Evolutionary conservation across 2,113 vertebrate species (phyloP), one percentile per base, ranked within the genome.

Genomic region (Rhagologus leucostigma): DNA sequence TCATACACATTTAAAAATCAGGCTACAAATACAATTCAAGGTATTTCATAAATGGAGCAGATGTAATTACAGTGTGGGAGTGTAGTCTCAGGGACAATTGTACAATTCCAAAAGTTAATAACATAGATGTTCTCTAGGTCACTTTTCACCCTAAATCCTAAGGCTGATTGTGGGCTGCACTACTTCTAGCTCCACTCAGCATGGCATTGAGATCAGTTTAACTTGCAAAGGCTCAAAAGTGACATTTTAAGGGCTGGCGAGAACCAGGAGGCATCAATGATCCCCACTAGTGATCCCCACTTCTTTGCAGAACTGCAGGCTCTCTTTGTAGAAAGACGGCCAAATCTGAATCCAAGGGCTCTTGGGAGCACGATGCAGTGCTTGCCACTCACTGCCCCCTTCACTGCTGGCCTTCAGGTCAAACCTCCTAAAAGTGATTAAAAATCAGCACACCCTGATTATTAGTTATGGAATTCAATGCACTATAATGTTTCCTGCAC

Each of bases 1-100:
- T 74, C 83, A 64, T 73, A 88, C 46, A 64, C 89, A 64, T 79
- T 95, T 93, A 91, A 91, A 97, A 97, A 47, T 90, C 81, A 49
- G 76, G 90, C 95, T 87, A 84, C 87, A 96, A 96, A 94, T 94
- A 94, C 73, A 96, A 91, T 81, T 94, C 63, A 70, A 2, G 23
- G 49, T 73, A 90, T 94, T 95, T 78, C 4, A 1, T 90, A 96
- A 95, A 90, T 91, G 92, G 87, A 87, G 84, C 64, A 86, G 77
- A 76, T 84, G 56, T 83, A 88, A 87, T 87, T 84, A 91, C 46
- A 80, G 60, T 52, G 83, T 76, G 64, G 70, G 59, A 91, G 39
- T n/a, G 60, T 15, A 74, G 24, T 74, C 67, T 69, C 35, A 18
- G 63, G 71, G n/a, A 91, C 59, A 77, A 27, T 3, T 35, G 49